Base-by-base conservation (phyloP, 2,797 vertebrate species). In the Acanthopagrus latus region DNA sequence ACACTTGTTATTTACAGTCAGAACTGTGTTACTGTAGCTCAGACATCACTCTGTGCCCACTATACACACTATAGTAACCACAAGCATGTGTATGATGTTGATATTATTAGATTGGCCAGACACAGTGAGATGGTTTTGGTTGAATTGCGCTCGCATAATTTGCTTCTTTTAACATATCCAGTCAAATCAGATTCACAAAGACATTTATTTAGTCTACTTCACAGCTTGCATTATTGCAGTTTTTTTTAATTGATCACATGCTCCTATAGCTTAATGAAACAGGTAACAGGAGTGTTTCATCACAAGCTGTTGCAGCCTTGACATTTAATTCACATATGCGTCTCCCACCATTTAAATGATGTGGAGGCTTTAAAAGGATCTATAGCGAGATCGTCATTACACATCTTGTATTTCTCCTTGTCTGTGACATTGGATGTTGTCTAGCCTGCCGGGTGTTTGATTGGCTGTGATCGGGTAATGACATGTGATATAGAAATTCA, bases 381-480 rank as follows among this genome's bases (percentile, higher is more conserved):
- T 25, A 44, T 38, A 74, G 63, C n/a, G 41, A 51, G 18, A 48
- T n/a, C 25, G 10, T 69, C 20, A 59, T 58, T 54, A 17, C 72
- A 54, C 41, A 41, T 25, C 7, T 47, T 65, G 54, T 75, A 65
- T 82, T 60, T 82, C 70, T 72, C 64, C 70, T 64, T 80, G 66
- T 74, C 74, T 55, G 59, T 77, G 75, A 80, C 72, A 72, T 67
- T 84, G 66, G 75, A 71, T 55, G 52, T 46, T 38, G 74, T 78
- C 20, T 4, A 44, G 23, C 25, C 57, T 58, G 41, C 51, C 47
- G 25, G 43, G 17, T 70, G 48, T 80, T 83, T 69, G 52, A 78
- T 77, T 71, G 50, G 51, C 47, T 72, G 3, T 43, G 38, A 73
- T 72, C 55, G 55, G 44, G 46, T 64, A 72, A 66, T 79, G 78